Evolutionary conservation across 2,888 invertebrate genomes (phyloP).

Genomic region (Heterodera filipjevi): DNA sequence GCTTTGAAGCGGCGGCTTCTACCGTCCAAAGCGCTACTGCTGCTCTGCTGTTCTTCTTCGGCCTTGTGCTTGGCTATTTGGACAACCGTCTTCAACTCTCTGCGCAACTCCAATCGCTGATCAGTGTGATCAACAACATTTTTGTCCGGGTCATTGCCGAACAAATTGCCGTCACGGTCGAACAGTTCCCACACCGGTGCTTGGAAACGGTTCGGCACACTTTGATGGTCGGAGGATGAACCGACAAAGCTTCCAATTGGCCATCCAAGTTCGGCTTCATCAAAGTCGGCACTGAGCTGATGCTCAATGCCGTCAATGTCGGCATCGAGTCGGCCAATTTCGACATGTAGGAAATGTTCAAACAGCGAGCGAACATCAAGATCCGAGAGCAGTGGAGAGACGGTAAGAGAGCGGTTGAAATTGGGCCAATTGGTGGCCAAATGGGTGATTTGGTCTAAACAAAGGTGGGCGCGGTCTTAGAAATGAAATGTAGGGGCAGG

Average conservation of each 20-base stretch:
- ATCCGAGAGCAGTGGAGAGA: conserved; percentile 66
- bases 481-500: too few relatives aligned
- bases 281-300: conserved; percentile 67
- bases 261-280: conserved; percentile 38
- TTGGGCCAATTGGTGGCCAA: conserved; percentile 7
- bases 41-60: conserved; percentile 48
- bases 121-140: conserved; percentile 70
- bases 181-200: conserved; percentile 84
- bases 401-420: conserved; percentile 66
- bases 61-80: neutral
- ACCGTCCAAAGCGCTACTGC: conserved; percentile 51
- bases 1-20: conserved; percentile 70
- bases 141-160: conserved; percentile 80
- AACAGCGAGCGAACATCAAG: conserved; percentile 67
- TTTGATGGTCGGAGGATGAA: neutral
- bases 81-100: neutral
- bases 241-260: conserved; percentile 15
- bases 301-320: conserved; percentile 68
- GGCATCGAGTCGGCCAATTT: conserved; percentile 59
- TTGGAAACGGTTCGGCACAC: conserved; percentile 16
- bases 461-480: neutral
- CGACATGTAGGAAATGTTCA: conserved; percentile 57
- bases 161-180: conserved; percentile 78
- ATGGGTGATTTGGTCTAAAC: conserved; percentile 22
- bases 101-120: conserved; percentile 48